A percentile compares a stretch with the other conserved stretches of the same genome.
Conservation (phyloP, 2,888 invertebrate genomes). For the Chaitophorus viminalis region DNA sequence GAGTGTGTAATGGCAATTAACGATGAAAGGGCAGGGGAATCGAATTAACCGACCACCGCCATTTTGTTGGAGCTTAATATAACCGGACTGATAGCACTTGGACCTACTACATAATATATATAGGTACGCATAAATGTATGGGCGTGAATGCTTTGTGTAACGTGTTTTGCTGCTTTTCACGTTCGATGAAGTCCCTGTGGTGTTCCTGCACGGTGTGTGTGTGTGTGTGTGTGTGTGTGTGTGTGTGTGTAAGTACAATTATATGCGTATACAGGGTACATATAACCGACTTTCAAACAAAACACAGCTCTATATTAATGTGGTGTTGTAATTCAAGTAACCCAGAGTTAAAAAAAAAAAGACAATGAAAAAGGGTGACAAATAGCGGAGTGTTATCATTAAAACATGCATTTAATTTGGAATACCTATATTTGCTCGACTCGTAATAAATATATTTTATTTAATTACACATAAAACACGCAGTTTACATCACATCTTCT, state of each 20-base stretch:
- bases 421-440: not conserved
- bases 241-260: not conserved
- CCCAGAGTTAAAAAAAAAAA: constrained; percentile 11
- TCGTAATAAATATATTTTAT: not conserved
- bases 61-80: constrained; percentile 54
- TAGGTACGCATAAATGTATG: not conserved
- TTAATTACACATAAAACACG: not conserved
- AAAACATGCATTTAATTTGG: not conserved
- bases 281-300: constrained; percentile 32
- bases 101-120: not conserved
- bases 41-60: constrained; percentile 51
- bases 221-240: not conserved
- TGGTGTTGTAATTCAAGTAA: not conserved
- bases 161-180: constrained; percentile 50
- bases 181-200: constrained; percentile 37
- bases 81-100: constrained; percentile 52
- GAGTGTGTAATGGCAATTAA: constrained; percentile 56
- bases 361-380: not conserved
- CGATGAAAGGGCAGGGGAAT: constrained; percentile 51
- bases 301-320: constrained; percentile 23
- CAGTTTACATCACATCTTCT: not conserved
- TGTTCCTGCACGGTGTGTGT: not conserved
- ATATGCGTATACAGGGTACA: not conserved
- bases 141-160: not conserved
- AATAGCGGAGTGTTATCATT: not conserved